phyloP scores from a whole-genome alignment of 2,113 vertebrate genomes.

The Marmota flaviventris region DNA sequence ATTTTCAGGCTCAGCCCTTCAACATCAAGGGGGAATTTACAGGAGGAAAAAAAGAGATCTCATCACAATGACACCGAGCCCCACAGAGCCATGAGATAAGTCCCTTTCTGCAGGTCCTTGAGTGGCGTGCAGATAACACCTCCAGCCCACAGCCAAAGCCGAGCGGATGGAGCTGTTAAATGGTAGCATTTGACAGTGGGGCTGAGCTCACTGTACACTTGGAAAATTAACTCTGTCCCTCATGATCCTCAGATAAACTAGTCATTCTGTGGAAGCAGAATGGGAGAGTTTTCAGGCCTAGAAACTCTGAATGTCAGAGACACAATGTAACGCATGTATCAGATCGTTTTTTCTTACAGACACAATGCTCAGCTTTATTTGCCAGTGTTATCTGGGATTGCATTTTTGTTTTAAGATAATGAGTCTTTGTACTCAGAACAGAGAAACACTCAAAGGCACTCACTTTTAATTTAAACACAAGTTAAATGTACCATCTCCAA shows the following conservation, averaged over 20 bases:
- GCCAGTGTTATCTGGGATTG: conserved; percentile 7
- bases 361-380: conserved; percentile 19
- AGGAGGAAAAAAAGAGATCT: background rate
- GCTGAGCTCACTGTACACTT: conserved; percentile 43
- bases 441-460: background rate
- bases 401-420: conserved; percentile 62
- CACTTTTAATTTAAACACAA: conserved; percentile 62
- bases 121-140: conserved; percentile 35
- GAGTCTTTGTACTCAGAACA: conserved; percentile 2
- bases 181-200: background rate
- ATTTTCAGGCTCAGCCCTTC: conserved; percentile 58
- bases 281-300: background rate
- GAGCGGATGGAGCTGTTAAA: background rate
- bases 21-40: conserved; percentile 62
- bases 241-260: background rate
- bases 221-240: background rate
- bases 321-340: background rate
- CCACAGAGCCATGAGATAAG: background rate
- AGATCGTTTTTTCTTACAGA: background rate
- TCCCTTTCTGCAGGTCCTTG: conserved; percentile 1
- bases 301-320: background rate
- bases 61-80: background rate
- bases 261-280: background rate
- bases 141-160: background rate
- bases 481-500: background rate